Base-by-base conservation (phyloP, 2,797 vertebrate species). In the Sciaenops ocellatus region DNA sequence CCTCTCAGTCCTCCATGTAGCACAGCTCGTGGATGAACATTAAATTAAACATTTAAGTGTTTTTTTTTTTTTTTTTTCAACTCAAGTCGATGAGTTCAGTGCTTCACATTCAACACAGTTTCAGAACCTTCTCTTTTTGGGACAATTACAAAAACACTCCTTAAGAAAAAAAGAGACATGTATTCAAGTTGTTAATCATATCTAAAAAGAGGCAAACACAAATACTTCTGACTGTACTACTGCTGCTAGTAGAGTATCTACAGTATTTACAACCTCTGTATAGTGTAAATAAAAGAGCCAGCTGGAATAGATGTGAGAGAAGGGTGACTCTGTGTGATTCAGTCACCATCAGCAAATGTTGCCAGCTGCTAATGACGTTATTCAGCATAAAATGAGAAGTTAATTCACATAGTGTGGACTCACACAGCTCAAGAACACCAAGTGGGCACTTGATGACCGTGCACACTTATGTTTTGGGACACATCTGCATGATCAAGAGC, bases 31-130 rank as follows among this genome's bases (percentile, higher is more conserved):
- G 18, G 42, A 79, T 77, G 76, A 80, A 84, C 73, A 73, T 69
- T 83, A 80, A 87, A 89, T 69, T 79, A 87, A 90, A 85, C 73
- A 75, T 64, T 63, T 54, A 74, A 61, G 12, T 50, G 34, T 20
- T 6, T 38, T 15, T 69, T 30, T 55, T 9, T 69, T 38, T 48
- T 42, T 44, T 34, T 34, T 15, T 12, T 34, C 8, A 16, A 3
- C 28, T 48, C 52, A 2, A 42, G 26, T 2, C 7, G 1, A 72
- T 11, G 50, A 80, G 42, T 76, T 74, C 69, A 77, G 26, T 9
- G 18, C 50, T 16, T 75, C 1, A 10, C 54, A 69, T 79, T 83
- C 71, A 87, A 85, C 65, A 80, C 55, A n/a, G 65, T 71, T 67
- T 55, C 42, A 76, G 26, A 69, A 66, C 11, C 41, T 70, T 63